Percentiles rank a stretch among this genome's conserved stretches.
Conservation (phyloP, 1,140 invertebrate species). For the Apis dorsata region DNA sequence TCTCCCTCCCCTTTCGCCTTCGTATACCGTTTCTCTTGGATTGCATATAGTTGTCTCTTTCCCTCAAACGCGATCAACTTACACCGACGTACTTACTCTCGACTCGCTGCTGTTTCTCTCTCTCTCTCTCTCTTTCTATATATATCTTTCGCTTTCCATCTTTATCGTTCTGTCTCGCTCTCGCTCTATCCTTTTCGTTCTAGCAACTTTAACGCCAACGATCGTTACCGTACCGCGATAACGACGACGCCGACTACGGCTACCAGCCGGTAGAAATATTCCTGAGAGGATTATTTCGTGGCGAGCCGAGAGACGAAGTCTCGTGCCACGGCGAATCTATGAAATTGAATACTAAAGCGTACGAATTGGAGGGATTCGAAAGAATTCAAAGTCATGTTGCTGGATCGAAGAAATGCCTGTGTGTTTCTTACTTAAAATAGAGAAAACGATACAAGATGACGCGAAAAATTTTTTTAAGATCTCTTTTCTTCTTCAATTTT, state of each 20-base stretch:
- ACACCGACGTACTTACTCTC: slow-evolving; percentile 4
- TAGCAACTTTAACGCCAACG: slow-evolving; percentile 61
- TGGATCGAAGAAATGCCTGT: background rate
- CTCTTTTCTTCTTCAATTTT: too few species aligned
- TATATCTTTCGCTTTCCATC: background rate
- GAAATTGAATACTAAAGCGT: background rate
- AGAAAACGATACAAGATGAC: too few species aligned
- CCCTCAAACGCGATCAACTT: slow-evolving; percentile 23
- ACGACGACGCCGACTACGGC: slow-evolving; percentile 59
- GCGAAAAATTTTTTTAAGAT: too few species aligned
- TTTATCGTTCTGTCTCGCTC: background rate
- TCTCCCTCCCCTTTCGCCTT: background rate
- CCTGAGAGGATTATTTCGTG: slow-evolving; percentile 61
- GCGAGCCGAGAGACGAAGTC: slow-evolving; percentile 16
- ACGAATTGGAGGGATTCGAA: background rate
- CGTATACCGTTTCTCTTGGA: background rate
- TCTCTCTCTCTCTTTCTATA: background rate
- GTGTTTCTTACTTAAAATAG: background rate
- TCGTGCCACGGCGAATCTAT: background rate
- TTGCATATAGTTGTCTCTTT: slow-evolving; percentile 13
- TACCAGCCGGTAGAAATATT: slow-evolving; percentile 60
- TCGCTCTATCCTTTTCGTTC: slow-evolving; percentile 31
- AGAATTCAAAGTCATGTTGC: background rate
- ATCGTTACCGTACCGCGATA: slow-evolving; percentile 65
- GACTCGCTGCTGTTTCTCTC: background rate